These are phyloP conservation scores for Zoanthus sociatus DNA, from an alignment of 92 coral and sea anemone species.

Conservation along the genomic window DNA sequence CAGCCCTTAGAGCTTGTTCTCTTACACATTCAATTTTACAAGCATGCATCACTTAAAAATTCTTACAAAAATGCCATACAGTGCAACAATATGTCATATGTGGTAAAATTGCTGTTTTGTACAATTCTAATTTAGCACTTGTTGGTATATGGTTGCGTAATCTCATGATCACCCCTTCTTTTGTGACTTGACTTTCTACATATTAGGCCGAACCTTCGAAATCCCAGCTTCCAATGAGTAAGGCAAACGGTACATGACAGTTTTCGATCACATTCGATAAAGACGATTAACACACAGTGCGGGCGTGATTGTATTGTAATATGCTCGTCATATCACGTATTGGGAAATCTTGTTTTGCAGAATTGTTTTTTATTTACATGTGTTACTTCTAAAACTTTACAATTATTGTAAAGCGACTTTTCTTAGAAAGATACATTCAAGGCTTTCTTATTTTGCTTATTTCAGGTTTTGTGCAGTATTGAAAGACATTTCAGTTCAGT, in stretches of 20 bases:
- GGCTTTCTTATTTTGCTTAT: background rate
- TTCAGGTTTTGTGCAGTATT: background rate
- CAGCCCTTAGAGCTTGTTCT: constrained; percentile 25
- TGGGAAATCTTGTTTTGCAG: too few relatives aligned
- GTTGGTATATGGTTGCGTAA: constrained; percentile 32
- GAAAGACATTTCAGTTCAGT: background rate
- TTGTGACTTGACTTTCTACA: constrained; percentile 36
- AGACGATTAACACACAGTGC: too few relatives aligned
- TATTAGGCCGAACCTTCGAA: too few relatives aligned
- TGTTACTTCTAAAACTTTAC: too few relatives aligned
- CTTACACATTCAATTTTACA: constrained; percentile 33
- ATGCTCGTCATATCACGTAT: too few relatives aligned
- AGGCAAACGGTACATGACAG: too few relatives aligned
- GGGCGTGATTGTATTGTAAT: too few relatives aligned
- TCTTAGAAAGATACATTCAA: background rate
- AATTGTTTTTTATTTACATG: too few relatives aligned
- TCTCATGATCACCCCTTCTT: constrained; percentile 45
- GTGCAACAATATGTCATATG: constrained; percentile 37
- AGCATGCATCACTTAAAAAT: constrained; percentile 43
- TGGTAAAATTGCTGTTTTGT: constrained; percentile 47
- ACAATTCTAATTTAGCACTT: constrained; percentile 40
- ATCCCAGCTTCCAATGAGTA: too few relatives aligned
- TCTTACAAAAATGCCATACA: constrained; percentile 47
- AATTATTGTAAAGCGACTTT: too few relatives aligned
- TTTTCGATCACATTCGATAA: too few relatives aligned